phyloP scores from a whole-genome alignment of 2,888 invertebrate species.

The Oscheius sp. region DNA sequence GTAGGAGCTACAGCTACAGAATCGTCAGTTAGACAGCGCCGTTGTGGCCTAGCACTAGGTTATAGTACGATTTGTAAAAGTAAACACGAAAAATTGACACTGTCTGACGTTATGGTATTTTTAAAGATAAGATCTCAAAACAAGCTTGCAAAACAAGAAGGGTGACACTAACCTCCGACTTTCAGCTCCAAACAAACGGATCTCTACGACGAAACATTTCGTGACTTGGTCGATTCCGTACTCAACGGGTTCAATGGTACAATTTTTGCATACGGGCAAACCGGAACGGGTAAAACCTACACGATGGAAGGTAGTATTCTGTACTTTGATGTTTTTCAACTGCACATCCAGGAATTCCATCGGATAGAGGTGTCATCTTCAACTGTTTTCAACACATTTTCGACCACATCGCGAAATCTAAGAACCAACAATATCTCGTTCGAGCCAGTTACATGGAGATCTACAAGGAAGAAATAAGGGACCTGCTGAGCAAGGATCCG shows the following conservation, averaged over 20 bases:
- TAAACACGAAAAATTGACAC: too few species aligned
- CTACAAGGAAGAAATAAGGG: constrained; percentile 81
- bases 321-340: neutral
- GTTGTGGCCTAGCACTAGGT: too few species aligned
- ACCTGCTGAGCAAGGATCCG: constrained; percentile 82
- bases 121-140: too few species aligned
- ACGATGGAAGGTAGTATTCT: constrained; percentile 79
- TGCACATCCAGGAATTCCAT: constrained; percentile 73
- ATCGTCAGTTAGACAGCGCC: too few species aligned
- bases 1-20: too few species aligned
- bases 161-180: constrained; percentile 38
- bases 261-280: constrained; percentile 99
- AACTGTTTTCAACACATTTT: constrained; percentile 97
- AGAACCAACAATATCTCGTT: constrained; percentile 92
- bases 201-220: constrained; percentile 94
- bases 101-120: too few species aligned
- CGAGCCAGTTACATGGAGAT: constrained; percentile 96
- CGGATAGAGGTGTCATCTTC: constrained; percentile 88
- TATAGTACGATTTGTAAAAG: too few species aligned
- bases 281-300: constrained; percentile 89
- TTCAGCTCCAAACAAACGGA: constrained; percentile 86
- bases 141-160: neutral
- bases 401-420: constrained; percentile 83
- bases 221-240: constrained; percentile 92
- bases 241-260: constrained; percentile 98